These are phyloP conservation scores for Ectemnius lituratus DNA, from an alignment of 2,888 invertebrate species.

Conservation along the genomic window DNA sequence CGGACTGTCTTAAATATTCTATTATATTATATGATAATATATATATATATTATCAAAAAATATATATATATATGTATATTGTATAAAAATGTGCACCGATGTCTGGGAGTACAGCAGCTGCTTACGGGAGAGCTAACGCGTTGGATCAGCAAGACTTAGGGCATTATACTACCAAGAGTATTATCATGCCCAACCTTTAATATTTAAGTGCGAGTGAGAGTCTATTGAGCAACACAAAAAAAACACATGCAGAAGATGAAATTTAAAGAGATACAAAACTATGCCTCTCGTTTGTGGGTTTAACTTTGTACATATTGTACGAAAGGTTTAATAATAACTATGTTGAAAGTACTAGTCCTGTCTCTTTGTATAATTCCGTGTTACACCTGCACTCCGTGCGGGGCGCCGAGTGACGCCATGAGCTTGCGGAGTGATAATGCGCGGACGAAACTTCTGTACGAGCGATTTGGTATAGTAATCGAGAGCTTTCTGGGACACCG, in stretches of 20 bases:
- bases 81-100: constrained; percentile 65
- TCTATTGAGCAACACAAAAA: constrained; percentile 68
- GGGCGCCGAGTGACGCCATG: constrained; percentile 36
- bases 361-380: constrained; percentile 74
- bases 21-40: constrained; percentile 75
- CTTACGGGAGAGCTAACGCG: constrained; percentile 74
- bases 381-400: constrained; percentile 52
- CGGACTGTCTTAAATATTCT: constrained; percentile 77
- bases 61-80: constrained; percentile 53
- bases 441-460: constrained; percentile 9
- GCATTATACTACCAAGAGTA: constrained; percentile 78
- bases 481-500: not conserved
- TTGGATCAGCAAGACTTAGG: constrained; percentile 78
- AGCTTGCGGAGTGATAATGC: constrained; percentile 31
- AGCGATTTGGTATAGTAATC: not conserved
- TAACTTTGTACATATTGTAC: constrained; percentile 76
- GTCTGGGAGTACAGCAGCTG: constrained; percentile 74
- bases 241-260: constrained; percentile 37
- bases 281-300: constrained; percentile 77
- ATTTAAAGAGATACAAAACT: constrained; percentile 50
- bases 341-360: constrained; percentile 77
- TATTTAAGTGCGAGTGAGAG: constrained; percentile 77
- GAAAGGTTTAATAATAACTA: constrained; percentile 73
- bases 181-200: constrained; percentile 78
- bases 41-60: constrained; percentile 26